Base-by-base conservation (phyloP, 2,113 vertebrate species). In the Tupaia tana region DNA sequence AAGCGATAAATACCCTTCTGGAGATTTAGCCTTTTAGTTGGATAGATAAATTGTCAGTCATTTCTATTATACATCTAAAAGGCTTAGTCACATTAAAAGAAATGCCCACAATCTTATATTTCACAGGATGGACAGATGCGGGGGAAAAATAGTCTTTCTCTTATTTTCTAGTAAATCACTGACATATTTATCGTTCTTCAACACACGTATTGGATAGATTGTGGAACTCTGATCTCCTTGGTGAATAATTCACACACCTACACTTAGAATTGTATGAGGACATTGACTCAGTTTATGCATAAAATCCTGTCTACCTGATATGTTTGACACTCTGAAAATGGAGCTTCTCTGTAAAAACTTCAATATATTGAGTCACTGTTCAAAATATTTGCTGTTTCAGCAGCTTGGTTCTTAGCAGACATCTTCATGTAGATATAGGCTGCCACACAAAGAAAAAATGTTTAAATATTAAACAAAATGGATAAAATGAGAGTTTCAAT, bases 391-490 rank as follows among this genome's bases (percentile, higher is more conserved):
- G 90, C 84, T 96, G 9, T 91, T 66, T 97, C 80, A 96, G 58
- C 43, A 96, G 11, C n/a, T 78, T 91, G 56, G 14, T 69, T 96
- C 63, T 96, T 87, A 92, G 64, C 63, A 92, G 24, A n/a, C 82
- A 14, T 90, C 79, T 94, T 96, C 43, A 27, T 54, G 14, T 52
- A 52, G 43, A 82, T 61, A 89, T 75, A 77, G 95, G 54, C 52
- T 82, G 58, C 9, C 88, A 18, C 67, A 7, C 0, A 0, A 18
- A 94, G 58, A n/a, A 78, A 89, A 93, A 43, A 43, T 43, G 4
- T 85, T 71, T 11, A 20, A 83, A n/a, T 89, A 56, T 83, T 93
- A 78, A 93, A 82, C 24, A 77, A 31, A 27, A 86, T n/a, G 34
- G 15, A n/a, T 18, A 90, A 95, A 92, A 80, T 80, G 78, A 89